phyloP scores from a whole-genome alignment of 2,113 vertebrate species.

The Talpa occidentalis region DNA sequence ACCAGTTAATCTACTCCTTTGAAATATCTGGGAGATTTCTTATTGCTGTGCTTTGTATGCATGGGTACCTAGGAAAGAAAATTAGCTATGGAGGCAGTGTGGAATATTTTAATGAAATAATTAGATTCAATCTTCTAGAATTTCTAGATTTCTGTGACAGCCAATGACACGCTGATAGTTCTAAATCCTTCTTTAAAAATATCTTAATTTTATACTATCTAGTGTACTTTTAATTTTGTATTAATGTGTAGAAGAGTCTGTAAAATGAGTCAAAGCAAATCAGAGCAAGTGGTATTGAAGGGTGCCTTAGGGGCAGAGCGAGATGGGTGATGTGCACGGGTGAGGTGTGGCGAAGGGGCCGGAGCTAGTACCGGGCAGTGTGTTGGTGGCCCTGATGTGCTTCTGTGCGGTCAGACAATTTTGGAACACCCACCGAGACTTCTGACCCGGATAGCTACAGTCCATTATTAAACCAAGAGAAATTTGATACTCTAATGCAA shows the following conservation, averaged over 20 bases:
- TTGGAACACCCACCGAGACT: not conserved
- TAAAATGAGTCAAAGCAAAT: slow-evolving; percentile 23
- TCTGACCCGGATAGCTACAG: not conserved
- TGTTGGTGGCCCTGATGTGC: not conserved
- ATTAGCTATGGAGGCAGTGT: slow-evolving; percentile 74
- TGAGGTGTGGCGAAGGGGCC: no score
- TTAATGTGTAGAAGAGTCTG: slow-evolving; percentile 5
- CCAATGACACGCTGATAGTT: not conserved
- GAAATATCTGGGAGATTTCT: slow-evolving; percentile 80
- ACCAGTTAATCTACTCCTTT: slow-evolving; percentile 84
- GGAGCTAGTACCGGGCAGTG: not conserved
- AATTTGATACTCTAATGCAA: not conserved
- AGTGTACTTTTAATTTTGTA: slow-evolving; percentile 3
- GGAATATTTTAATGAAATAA: slow-evolving; percentile 80
- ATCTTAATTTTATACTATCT: slow-evolving; percentile 18
- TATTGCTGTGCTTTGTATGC: slow-evolving; percentile 76
- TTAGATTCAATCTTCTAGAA: slow-evolving; percentile 76
- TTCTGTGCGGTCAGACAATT: not conserved
- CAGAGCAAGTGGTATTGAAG: not conserved
- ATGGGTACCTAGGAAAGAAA: slow-evolving; percentile 78
- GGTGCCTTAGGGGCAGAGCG: slow-evolving; percentile 20
- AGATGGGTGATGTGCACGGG: no score
- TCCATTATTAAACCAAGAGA: not conserved
- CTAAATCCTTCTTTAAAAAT: slow-evolving; percentile 2
- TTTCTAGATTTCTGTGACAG: slow-evolving; percentile 77